Evolutionary conservation across 2,888 invertebrate species (phyloP).

Genomic region (Chrysolina americana): DNA sequence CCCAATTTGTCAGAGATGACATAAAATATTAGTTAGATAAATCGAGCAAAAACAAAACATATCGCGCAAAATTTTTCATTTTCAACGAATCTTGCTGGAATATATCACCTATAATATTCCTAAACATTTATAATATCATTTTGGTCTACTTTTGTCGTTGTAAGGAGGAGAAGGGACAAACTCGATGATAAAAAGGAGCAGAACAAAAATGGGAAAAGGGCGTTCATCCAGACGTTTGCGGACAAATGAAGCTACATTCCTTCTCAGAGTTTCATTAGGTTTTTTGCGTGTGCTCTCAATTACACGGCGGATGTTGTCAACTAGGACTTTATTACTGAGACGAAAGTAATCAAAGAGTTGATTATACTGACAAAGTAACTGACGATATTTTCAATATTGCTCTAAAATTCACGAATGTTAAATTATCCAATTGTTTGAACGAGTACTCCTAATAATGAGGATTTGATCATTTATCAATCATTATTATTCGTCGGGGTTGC

Average conservation of each 20-base stretch:
- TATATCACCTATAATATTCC: background rate
- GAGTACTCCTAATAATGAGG: no score
- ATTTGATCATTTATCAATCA: no score
- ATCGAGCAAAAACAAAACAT: slow-evolving; percentile 2
- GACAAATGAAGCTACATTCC: background rate
- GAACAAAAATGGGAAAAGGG: background rate
- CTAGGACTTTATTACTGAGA: background rate
- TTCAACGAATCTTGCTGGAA: background rate
- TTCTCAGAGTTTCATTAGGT: background rate
- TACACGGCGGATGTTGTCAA: background rate
- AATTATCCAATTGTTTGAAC: no score
- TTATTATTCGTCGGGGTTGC: no score
- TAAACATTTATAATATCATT: background rate
- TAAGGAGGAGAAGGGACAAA: background rate
- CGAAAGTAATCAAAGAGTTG: background rate
- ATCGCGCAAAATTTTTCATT: background rate
- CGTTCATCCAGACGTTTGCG: background rate
- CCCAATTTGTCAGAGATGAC: background rate
- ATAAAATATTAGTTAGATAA: background rate
- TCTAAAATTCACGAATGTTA: no score
- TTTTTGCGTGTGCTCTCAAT: background rate
- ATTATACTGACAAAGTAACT: no score
- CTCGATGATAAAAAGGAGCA: background rate
- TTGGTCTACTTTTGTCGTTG: background rate
- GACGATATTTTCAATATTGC: no score